Base-by-base conservation (phyloP, 2,797 vertebrate species). In the Crenuchus spilurus region DNA sequence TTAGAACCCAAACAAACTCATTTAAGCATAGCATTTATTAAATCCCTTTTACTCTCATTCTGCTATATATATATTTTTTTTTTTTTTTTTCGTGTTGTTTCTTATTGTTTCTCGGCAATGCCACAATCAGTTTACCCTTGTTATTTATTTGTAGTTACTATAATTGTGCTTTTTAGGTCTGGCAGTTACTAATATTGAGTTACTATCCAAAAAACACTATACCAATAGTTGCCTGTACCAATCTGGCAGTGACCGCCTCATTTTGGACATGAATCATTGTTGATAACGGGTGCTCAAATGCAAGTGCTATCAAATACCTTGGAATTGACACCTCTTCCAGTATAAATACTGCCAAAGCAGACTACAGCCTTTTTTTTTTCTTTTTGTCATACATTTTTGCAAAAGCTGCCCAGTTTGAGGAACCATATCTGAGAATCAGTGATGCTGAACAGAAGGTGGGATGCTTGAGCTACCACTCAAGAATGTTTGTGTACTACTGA, bases 91-190 rank as follows among this genome's bases (percentile, higher is more conserved):
- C 14, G 2, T 39, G n/a, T n/a, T n/a, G n/a, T n/a, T n/a, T n/a
- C n/a, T n/a, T n/a, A n/a, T n/a, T n/a, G n/a, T n/a, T n/a, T n/a
- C n/a, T n/a, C n/a, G n/a, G 14, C 9, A 65, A 28, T 67, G 22
- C n/a, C 22, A 58, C 14, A 6, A 3, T 20, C 18, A 20, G 20
- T 48, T 58, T 48, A 48, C 22, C 31, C 44, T 51, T 51, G 11
- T 51, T 68, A 74, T 67, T 49, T 74, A 31, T 67, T 51, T 74
- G 42, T n/a, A 60, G 13, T 60, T 39, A 49, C 63, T 22, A 20
- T 55, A 60, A 24, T 24, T 60, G 61, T 41, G 62, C 49, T 60
- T 74, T 60, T 57, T 57, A 55, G 3, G 46, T 44, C 28, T 55
- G 61, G 18, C 61, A 65, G 28, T 63, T 72, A 35, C 62, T 42